Evolutionary conservation across 1,140 invertebrate species (phyloP).

Genomic region (Coelopa frigida): DNA sequence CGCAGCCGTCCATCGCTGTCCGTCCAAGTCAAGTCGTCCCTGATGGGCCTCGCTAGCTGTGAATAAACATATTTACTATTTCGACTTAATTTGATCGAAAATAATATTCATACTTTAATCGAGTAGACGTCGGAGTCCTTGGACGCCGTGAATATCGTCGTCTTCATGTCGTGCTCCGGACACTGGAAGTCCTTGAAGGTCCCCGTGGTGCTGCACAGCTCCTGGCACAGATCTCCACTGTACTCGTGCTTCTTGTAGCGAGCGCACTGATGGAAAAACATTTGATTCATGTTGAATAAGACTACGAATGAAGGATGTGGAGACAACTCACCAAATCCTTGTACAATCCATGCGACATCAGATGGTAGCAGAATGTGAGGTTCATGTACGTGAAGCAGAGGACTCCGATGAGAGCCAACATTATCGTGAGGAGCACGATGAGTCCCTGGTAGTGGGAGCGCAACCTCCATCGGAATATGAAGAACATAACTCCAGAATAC

Average conservation of each 20-base stretch:
- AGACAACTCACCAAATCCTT: too few relatives aligned
- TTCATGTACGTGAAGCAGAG: conserved; percentile 39
- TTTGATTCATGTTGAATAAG: too few relatives aligned
- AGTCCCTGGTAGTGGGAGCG: too few relatives aligned
- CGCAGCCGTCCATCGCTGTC: conserved; percentile 26
- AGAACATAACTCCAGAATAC: too few relatives aligned
- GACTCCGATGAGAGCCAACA: conserved; percentile 29
- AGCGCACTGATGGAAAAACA: too few relatives aligned
- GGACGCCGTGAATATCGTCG: conserved; percentile 34
- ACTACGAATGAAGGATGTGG: too few relatives aligned
- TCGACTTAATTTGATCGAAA: not conserved
- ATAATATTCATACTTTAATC: conserved; percentile 21
- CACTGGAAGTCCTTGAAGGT: conserved; percentile 36
- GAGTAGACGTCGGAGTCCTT: conserved; percentile 37
- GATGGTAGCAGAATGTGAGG: conserved; percentile 37
- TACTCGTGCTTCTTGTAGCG: conserved; percentile 33
- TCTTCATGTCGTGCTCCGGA: conserved; percentile 32
- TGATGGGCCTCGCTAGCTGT: conserved; percentile 31
- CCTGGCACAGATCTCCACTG: conserved; percentile 35
- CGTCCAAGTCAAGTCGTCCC: conserved; percentile 34
- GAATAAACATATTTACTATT: not conserved
- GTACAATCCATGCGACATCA: conserved; percentile 42
- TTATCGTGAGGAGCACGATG: conserved; percentile 31
- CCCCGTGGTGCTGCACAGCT: conserved; percentile 25
- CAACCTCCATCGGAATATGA: too few relatives aligned